These are phyloP conservation scores for Pagrus major DNA, from an alignment of 2,113 vertebrate species.

Conservation along the genomic window DNA sequence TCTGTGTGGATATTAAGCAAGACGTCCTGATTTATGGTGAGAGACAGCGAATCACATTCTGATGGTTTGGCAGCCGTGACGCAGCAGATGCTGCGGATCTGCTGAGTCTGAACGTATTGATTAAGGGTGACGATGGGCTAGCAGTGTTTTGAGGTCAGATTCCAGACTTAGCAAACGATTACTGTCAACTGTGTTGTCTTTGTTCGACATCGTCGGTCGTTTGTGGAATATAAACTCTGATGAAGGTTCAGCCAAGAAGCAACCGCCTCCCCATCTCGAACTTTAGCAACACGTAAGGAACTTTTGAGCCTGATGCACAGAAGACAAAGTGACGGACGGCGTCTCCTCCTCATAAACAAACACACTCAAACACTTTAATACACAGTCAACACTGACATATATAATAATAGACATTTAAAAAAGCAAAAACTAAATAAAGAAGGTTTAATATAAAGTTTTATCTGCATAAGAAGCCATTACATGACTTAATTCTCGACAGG, in stretches of 20 bases:
- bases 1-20: too few species aligned
- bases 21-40: neutral
- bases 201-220: neutral
- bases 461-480: too few species aligned
- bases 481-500: too few species aligned
- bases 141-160: neutral
- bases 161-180: neutral
- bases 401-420: too few species aligned
- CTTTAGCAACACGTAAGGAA: neutral
- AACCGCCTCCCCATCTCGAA: neutral
- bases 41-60: neutral
- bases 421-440: too few species aligned
- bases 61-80: neutral
- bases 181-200: neutral
- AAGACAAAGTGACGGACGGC: neutral
- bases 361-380: neutral
- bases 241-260: neutral
- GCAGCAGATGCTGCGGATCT: neutral
- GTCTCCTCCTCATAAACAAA: neutral
- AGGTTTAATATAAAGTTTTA: too few species aligned
- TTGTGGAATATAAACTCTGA: neutral
- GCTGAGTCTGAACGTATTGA: neutral
- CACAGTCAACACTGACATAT: too few species aligned
- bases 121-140: neutral
- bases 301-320: neutral